These are phyloP conservation scores for Aphodius granarius DNA, from an alignment of 2,888 invertebrate genomes.

Conservation along the genomic window DNA sequence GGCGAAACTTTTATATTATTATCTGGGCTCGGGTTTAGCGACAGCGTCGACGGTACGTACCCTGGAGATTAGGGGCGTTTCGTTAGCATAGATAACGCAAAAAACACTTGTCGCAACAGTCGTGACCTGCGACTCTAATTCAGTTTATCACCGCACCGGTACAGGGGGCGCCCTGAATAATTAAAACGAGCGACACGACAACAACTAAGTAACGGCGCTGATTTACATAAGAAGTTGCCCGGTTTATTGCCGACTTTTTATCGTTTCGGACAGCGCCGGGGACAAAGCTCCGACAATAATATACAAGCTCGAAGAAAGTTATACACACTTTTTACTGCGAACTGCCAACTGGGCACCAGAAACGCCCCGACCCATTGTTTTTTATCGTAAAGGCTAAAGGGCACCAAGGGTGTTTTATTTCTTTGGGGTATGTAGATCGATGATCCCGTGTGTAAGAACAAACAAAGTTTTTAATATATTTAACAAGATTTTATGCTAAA, in stretches of 20 bases:
- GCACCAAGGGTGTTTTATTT: not conserved
- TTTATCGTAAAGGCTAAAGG: not conserved
- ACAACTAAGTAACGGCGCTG: constrained; percentile 42
- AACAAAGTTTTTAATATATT: too few species aligned
- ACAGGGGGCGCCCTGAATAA: constrained; percentile 41
- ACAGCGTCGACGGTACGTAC: constrained; percentile 39
- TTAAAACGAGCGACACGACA: constrained; percentile 46
- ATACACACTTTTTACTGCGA: not conserved
- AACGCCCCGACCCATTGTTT: not conserved
- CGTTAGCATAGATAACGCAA: constrained; percentile 51
- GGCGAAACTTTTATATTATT: constrained; percentile 28
- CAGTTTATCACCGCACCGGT: constrained; percentile 42
- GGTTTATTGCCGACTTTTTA: constrained; percentile 26
- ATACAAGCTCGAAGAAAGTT: constrained; percentile 3
- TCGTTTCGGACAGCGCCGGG: constrained; percentile 8
- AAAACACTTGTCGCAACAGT: constrained; percentile 53
- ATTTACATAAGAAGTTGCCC: constrained; percentile 36
- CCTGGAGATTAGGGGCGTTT: constrained; percentile 48
- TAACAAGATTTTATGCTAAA: too few species aligned
- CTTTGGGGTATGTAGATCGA: not conserved
- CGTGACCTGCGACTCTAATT: constrained; percentile 49
- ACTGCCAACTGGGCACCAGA: not conserved
- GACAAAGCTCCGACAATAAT: constrained; percentile 16
- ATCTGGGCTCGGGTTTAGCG: constrained; percentile 21
- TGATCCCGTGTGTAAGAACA: too few species aligned